These are phyloP conservation scores for Phymanthus crucifer DNA, from an alignment of 92 coral and sea anemone genomes.

Conservation along the genomic window DNA sequence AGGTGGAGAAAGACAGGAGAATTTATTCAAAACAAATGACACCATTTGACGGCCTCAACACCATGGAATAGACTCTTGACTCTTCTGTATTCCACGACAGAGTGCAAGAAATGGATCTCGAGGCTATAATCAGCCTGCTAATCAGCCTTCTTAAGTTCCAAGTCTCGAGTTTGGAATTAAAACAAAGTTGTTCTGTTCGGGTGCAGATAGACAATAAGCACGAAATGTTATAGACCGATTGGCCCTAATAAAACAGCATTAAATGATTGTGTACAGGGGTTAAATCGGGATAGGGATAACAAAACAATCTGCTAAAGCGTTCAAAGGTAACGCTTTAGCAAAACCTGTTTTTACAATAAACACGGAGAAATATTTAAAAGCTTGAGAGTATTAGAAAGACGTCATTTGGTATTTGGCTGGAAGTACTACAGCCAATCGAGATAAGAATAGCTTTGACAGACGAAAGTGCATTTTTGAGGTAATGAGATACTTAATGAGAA, in stretches of 20 bases:
- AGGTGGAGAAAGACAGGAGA: constrained; percentile 4
- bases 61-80: constrained; percentile 28
- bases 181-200: constrained; percentile 51
- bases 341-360: constrained; percentile 32
- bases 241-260: constrained; percentile 28
- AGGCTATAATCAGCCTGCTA: constrained; percentile 20
- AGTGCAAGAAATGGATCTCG: constrained; percentile 25
- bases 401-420: background rate
- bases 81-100: constrained; percentile 16
- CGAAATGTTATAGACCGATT: constrained; percentile 35
- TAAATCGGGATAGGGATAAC: constrained; percentile 32
- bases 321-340: constrained; percentile 32
- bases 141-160: constrained; percentile 40
- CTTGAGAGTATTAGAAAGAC: constrained; percentile 13
- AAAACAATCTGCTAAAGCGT: constrained; percentile 28
- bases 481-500: constrained; percentile 17
- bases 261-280: constrained; percentile 36
- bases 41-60: background rate
- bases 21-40: constrained; percentile 10
- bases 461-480: constrained; percentile 9
- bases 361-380: constrained; percentile 9
- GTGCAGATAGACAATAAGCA: constrained; percentile 42
- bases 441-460: constrained; percentile 19
- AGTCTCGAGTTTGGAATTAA: constrained; percentile 32
- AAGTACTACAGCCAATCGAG: constrained; percentile 13